Base-by-base conservation (phyloP, 2,797 vertebrate species). In the Lepidocolaptes lacrymiger region DNA sequence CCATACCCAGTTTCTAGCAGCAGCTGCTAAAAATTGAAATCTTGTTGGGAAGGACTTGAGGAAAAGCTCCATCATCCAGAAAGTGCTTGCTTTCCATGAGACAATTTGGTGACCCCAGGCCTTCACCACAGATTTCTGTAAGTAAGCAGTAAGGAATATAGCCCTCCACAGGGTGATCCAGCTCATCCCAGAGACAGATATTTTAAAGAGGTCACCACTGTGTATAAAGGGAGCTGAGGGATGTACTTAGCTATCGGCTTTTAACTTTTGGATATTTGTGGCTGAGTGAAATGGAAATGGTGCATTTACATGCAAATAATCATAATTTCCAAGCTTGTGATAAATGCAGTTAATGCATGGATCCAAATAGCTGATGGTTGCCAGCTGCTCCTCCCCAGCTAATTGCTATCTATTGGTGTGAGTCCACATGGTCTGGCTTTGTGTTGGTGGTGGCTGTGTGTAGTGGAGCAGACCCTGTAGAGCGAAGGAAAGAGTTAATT, bases 401-500 rank as follows among this genome's bases (percentile, higher is more conserved):
- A 62, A 83, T 67, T 69, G 48, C 72, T 72, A 17, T 89, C 77
- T 74, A 2, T 37, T 37, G 69, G 32, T 62, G 24, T 49, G 34
- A 66, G 46, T 86, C 87, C 49, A 61, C 39, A 67, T 41, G 56
- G 61, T 75, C 74, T 26, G 82, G 41, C 43, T 78, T 44, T 34
- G 37, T 28, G 32, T 41, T 43, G 75, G 8, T 48, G 56, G 43
- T 52, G 85, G 22, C 27, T 46, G 27, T 0, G 0, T 4, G 43
- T 46, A 72, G 76, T 4, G 4, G 23, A 84, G n/a, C 39, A 75
- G 62, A 32, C 52, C 26, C n/a, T 80, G 37, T 10, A 41, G 77
- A 71, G 37, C 17, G 51, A 55, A 86, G 61, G 51, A 68, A 96
- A 48, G 63, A 55, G 81, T 94, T 91, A 92, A 92, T 92, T 85